Base-by-base conservation (phyloP, 2,888 invertebrate species). In the Fragum fragum region DNA sequence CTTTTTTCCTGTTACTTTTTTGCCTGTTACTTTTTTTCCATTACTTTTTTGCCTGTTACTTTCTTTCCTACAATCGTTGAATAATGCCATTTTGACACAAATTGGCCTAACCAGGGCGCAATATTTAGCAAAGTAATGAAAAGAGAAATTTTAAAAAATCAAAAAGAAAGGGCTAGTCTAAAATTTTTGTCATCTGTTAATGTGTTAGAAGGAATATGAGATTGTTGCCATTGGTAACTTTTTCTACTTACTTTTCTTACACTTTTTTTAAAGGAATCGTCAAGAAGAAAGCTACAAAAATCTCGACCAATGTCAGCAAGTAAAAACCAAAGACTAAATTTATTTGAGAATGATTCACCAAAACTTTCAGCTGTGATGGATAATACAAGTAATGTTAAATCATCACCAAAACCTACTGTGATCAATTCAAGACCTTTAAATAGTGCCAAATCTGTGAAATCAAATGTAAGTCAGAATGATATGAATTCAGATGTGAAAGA, bases 211-310 rank as follows among this genome's bases (percentile, higher is more conserved):
- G n/a, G n/a, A n/a, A n/a, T n/a, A n/a, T n/a, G n/a, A n/a, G n/a
- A n/a, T n/a, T n/a, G n/a, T n/a, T n/a, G n/a, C n/a, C n/a, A n/a
- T n/a, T n/a, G n/a, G n/a, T n/a, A n/a, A n/a, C 32, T 6, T 36
- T 36, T 9, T 36, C 32, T 36, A 36, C 3, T 36, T 36, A 36
- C 73, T 36, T 68, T 61, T 76, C 32, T 36, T 36, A n/a, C n/a
- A n/a, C n/a, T n/a, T 47, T 3, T 52, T 47, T 76, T 73, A 36
- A 55, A 88, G 89, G 86, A 89, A 36, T 61, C 79, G 9, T 69
- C 77, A n/a, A 84, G 88, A 70, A 76, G 87, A 68, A 88, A 89
- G 81, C 81, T 83, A 28, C 78, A 88, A 75, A 88, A 89, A 61
- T 85, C 88, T 39, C 75, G 89, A 68, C 87, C 89, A 1, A 52